Evolutionary conservation across 2,113 vertebrate genomes (phyloP), one percentile per base, ranked within the genome.

Genomic region (Saccopteryx bilineata): DNA sequence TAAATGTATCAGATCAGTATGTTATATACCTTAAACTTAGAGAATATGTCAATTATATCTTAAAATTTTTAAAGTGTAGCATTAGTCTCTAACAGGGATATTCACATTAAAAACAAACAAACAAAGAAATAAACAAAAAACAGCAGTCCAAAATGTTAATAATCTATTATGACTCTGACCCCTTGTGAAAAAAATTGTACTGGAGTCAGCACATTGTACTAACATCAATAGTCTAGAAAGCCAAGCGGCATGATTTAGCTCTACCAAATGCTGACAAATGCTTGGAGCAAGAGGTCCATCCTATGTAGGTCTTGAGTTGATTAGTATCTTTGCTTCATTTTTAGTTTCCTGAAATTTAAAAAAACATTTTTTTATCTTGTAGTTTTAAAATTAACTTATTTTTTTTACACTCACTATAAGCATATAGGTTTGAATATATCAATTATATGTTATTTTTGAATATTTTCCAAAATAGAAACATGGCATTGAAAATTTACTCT

Each of bases 381-480:
- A 9, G 82, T 74, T 88, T 93, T 50, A 79, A 92, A 90, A 63
- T 65, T 87, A 83, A 48, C n/a, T 21, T 94, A 9, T 66, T 68
- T 82, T 92, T 71, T 71, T 84, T 93, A 65, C 1, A 69, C 1
- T 88, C n/a, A 79, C 26, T 72, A 4, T 94, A 68, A 74, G 17
- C 61, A 61, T 91, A 39, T 31, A 68, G 7, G 1, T 71, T 94
- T 95, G 61, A 85, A 52, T 33, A 96, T n/a, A 82, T 71, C 7
- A 2, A 10, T 23, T 90, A 66, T 86, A 65, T 65, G 1, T 28
- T 93, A 61, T 91, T 93, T 95, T 94, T 69, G 13, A 72, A 63
- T 86, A 66, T 87, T 95, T 91, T 63, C 63, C 69, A 76, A 86
- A 83, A 79, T 18, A 85, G 68, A 95, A 92, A 23, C 46, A 94